Conservation (phyloP, 2,797 vertebrate species). For the Ispidina lecontei region DNA sequence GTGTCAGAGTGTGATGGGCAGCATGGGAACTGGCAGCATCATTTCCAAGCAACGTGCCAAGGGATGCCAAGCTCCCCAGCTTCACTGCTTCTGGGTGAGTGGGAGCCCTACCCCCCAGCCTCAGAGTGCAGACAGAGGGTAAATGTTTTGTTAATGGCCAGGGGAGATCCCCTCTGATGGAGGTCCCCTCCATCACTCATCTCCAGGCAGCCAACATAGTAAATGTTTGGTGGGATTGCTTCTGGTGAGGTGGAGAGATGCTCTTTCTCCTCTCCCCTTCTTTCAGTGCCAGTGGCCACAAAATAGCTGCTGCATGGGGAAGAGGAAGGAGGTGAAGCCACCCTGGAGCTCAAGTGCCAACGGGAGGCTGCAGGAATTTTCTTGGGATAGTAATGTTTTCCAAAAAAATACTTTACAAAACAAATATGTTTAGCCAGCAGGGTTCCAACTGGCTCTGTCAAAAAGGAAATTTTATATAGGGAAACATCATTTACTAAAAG, state of each 20-base stretch:
- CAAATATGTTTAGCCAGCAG: neutral
- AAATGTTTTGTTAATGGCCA: accelerated
- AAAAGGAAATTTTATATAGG: neutral
- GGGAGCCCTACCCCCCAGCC: neutral
- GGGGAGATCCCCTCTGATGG: neutral
- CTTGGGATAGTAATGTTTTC: neutral
- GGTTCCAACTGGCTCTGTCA: neutral
- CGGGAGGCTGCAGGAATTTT: neutral
- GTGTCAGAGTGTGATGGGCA: neutral
- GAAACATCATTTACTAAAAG: neutral
- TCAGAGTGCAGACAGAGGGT: too few relatives aligned
- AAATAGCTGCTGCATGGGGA: accelerated
- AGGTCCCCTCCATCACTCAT: neutral
- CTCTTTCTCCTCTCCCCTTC: neutral
- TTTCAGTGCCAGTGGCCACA: neutral
- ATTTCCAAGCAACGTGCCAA: accelerated
- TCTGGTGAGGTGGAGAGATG: neutral
- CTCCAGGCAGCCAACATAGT: accelerated
- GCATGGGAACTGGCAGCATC: neutral
- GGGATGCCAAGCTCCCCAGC: neutral
- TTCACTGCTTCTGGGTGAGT: neutral
- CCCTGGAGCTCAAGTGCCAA: accelerated
- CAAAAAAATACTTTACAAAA: slow-evolving; percentile 5
- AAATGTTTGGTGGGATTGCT: accelerated
- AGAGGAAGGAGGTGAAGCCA: neutral